phyloP scores from a whole-genome alignment of 1,140 invertebrate genomes.

The Philopotamus ludificatus region DNA sequence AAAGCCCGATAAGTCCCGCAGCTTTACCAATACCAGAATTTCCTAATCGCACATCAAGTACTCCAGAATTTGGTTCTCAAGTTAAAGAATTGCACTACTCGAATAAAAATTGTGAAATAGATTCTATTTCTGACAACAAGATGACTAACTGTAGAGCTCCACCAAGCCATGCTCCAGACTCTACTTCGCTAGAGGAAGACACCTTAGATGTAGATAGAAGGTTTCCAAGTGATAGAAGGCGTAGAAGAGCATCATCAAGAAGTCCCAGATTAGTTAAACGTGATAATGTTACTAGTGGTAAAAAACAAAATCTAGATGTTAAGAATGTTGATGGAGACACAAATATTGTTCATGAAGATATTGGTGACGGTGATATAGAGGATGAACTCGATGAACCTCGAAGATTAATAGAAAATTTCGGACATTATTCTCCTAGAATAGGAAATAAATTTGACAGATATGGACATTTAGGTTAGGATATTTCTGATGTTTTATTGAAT shows the following conservation, averaged over 20 bases:
- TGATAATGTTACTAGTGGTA: conserved; percentile 7
- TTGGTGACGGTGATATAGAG: conserved; percentile 19
- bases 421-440: conserved; percentile 9
- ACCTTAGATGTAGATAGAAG: conserved; percentile 30
- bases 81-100: conserved; percentile 4
- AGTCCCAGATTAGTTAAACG: conserved; percentile 12
- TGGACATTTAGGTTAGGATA: conserved; percentile 4
- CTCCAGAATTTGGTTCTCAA: neutral
- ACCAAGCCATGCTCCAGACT: conserved; percentile 15
- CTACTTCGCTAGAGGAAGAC: conserved; percentile 32
- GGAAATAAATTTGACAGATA: conserved; percentile 14
- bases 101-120: neutral
- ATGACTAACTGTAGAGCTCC: conserved; percentile 18
- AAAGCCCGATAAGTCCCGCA: conserved; percentile 33
- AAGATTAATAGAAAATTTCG: conserved; percentile 8
- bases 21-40: conserved; percentile 33
- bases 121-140: neutral
- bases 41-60: neutral
- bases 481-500: neutral
- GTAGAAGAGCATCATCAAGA: conserved; percentile 15
- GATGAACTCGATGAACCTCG: conserved; percentile 12
- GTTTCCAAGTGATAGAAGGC: conserved; percentile 19
- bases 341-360: neutral
- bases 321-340: conserved; percentile 2
- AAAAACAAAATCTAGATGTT: neutral